Evolutionary conservation across 1,140 invertebrate genomes (phyloP).

Genomic region (Tribolium madens): DNA sequence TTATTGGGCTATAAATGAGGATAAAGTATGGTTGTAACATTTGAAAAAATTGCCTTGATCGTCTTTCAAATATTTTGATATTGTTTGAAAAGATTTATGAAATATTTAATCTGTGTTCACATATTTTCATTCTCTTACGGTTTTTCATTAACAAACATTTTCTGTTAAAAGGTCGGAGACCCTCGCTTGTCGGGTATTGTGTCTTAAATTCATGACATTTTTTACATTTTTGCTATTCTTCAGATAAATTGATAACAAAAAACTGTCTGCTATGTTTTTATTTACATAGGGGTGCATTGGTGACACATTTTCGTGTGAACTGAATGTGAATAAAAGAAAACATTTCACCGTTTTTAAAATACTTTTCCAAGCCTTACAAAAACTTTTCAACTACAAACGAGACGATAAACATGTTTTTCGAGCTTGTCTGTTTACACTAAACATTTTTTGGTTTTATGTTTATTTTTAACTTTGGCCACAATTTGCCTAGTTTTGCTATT

Average conservation of each 20-base stretch:
- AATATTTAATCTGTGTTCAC: conserved; percentile 10
- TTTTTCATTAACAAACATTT: conserved; percentile 24
- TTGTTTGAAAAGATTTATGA: conserved; percentile 1
- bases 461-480: not conserved
- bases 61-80: not conserved
- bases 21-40: not conserved
- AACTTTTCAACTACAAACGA: not conserved
- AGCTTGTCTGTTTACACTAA: not conserved
- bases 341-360: not conserved
- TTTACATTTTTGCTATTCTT: not conserved
- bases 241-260: not conserved
- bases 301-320: not conserved
- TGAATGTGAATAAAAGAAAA: not conserved
- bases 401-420: not conserved
- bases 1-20: not conserved
- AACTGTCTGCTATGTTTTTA: not conserved
- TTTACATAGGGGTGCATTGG: not conserved
- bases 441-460: not conserved
- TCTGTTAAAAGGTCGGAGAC: not conserved
- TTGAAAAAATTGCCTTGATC: not conserved
- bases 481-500: not conserved
- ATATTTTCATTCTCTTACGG: conserved; percentile 1
- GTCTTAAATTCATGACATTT: conserved; percentile 1
- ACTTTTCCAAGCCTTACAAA: not conserved
- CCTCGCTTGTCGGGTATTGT: not conserved